Evolutionary conservation across 1,140 invertebrate genomes (phyloP).

Genomic region (Cataglyphis hispanica): DNA sequence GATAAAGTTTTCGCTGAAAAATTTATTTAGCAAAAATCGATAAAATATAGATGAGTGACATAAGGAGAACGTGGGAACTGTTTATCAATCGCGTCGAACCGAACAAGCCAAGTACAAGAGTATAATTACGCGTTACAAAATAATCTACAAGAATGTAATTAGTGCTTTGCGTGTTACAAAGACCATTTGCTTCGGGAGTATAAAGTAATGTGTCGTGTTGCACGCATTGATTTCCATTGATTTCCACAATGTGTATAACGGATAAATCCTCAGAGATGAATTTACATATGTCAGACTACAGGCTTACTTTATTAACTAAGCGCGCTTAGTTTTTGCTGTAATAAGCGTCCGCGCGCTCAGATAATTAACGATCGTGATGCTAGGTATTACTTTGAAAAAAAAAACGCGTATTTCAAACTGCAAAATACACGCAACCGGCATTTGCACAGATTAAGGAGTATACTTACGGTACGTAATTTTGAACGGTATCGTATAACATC

Average conservation of each 20-base stretch:
- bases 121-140: slow-evolving; percentile 51
- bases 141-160: slow-evolving; percentile 47
- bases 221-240: slow-evolving; percentile 59
- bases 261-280: neutral
- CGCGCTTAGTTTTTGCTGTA: slow-evolving; percentile 34
- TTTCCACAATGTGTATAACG: slow-evolving; percentile 29
- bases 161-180: slow-evolving; percentile 37
- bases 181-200: slow-evolving; percentile 32
- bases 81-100: slow-evolving; percentile 18
- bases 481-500: neutral
- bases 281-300: slow-evolving; percentile 5
- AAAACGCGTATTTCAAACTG: neutral
- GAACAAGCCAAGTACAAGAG: neutral
- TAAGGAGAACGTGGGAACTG: slow-evolving; percentile 51
- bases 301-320: slow-evolving; percentile 43
- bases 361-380: slow-evolving; percentile 36
- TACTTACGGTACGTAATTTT: neutral
- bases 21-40: slow-evolving; percentile 33
- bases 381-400: slow-evolving; percentile 29
- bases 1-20: neutral
- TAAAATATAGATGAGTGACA: slow-evolving; percentile 20
- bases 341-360: slow-evolving; percentile 8
- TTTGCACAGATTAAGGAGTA: neutral
- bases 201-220: slow-evolving; percentile 34
- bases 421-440: slow-evolving; percentile 18